Evolutionary conservation across 2,797 vertebrate species (phyloP).

Genomic region (Scolopax bukidnonensis): DNA sequence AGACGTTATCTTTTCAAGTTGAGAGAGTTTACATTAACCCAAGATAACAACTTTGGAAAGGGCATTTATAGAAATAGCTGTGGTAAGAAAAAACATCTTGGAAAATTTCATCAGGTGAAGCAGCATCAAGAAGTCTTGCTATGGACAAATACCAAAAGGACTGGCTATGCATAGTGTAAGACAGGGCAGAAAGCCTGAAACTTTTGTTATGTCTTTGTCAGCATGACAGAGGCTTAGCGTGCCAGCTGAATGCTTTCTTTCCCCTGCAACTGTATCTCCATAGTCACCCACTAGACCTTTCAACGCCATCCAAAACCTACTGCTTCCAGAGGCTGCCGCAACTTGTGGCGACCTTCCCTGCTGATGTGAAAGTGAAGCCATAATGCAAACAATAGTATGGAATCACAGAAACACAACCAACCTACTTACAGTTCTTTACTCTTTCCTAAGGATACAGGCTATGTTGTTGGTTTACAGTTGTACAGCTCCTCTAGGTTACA

Average conservation of each 20-base stretch:
- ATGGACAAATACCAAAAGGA: not conserved
- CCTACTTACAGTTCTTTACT: not conserved
- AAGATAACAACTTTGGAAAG: not conserved
- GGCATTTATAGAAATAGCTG: not conserved
- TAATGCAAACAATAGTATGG: not conserved
- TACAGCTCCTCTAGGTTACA: not conserved
- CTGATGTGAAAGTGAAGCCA: not conserved
- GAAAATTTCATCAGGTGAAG: not conserved
- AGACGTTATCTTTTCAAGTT: not conserved
- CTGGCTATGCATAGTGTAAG: not conserved
- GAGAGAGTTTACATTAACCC: not conserved
- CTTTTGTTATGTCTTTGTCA: not conserved
- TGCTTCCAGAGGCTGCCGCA: not conserved
- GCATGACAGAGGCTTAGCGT: not conserved
- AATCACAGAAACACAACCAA: not conserved
- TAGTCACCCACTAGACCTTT: not conserved
- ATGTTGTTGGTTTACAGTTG: not conserved
- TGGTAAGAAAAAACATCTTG: not conserved
- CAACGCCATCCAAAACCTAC: not conserved
- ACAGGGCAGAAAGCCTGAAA: not conserved
- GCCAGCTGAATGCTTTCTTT: not conserved
- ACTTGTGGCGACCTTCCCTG: not conserved
- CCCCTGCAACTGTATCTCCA: not conserved
- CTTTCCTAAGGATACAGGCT: not conserved
- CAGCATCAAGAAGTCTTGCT: not conserved